These are phyloP conservation scores for Delphinapterus leucas DNA, from an alignment of 2,113 vertebrate genomes.

Conservation along the genomic window DNA sequence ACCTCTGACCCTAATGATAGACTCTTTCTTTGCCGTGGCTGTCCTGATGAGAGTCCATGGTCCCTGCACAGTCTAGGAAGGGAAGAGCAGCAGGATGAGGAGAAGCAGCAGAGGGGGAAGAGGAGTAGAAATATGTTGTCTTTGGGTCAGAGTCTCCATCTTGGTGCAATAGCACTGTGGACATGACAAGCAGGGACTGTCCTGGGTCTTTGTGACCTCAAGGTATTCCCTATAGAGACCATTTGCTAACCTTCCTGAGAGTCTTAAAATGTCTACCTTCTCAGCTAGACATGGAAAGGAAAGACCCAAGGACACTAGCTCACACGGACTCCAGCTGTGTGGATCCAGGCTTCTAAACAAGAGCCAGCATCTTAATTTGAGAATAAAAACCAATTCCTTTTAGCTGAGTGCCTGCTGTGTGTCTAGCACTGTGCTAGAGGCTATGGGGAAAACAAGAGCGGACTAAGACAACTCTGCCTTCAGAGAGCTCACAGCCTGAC, in stretches of 20 bases:
- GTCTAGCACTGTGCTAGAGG: not conserved
- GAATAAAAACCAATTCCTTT: not conserved
- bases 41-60: not conserved
- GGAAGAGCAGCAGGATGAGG: not conserved
- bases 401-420: not conserved
- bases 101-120: not conserved
- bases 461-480: not conserved
- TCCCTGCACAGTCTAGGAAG: not conserved
- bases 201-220: not conserved
- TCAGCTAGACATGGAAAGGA: not conserved
- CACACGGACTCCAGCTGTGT: not conserved
- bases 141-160: not conserved
- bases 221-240: not conserved
- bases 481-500: not conserved
- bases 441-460: not conserved
- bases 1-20: not conserved
- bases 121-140: not conserved
- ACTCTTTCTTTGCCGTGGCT: not conserved
- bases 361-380: constrained; percentile 25
- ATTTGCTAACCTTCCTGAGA: not conserved
- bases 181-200: not conserved
- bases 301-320: not conserved
- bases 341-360: not conserved
- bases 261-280: not conserved
- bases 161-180: not conserved